A percentile compares a stretch with the other conserved stretches of the same genome.
phyloP scores from a whole-genome alignment of 2,113 vertebrate species.

The Myotis yumanensis region DNA sequence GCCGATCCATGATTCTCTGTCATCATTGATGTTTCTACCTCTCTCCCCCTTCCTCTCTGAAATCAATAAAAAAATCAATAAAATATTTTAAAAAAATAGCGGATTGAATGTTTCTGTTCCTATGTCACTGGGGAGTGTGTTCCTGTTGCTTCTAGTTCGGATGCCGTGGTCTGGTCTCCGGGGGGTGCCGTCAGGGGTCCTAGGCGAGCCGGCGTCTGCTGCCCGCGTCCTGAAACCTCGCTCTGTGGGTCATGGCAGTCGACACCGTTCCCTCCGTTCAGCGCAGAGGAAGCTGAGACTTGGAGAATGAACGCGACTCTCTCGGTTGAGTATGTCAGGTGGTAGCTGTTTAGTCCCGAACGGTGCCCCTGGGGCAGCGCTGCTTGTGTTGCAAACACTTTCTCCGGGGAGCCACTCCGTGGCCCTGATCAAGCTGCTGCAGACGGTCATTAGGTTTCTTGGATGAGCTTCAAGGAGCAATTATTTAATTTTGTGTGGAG shows the following conservation, averaged over 20 bases:
- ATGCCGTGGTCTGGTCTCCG: background rate
- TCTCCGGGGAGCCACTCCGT: background rate
- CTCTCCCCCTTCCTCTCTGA: too few relatives aligned
- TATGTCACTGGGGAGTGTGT: constrained; percentile 1
- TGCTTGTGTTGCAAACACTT: background rate
- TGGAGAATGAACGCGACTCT: background rate
- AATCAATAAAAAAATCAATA: background rate
- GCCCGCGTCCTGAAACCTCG: too few relatives aligned
- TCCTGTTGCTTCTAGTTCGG: background rate
- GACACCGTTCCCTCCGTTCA: background rate
- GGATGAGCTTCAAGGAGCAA: background rate
- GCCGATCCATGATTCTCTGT: too few relatives aligned
- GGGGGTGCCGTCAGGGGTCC: too few relatives aligned
- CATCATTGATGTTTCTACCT: too few relatives aligned
- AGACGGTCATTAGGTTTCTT: background rate
- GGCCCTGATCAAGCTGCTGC: background rate
- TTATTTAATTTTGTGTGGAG: background rate
- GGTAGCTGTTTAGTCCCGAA: background rate
- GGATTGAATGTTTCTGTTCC: constrained; percentile 10
- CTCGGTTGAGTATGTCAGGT: background rate
- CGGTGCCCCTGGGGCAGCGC: background rate
- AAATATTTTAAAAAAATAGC: background rate
- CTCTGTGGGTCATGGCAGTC: too few relatives aligned
- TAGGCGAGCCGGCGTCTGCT: too few relatives aligned
- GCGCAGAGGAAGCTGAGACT: background rate